phyloP scores from a whole-genome alignment of 2,797 vertebrate species.

The Crocidura indochinensis region DNA sequence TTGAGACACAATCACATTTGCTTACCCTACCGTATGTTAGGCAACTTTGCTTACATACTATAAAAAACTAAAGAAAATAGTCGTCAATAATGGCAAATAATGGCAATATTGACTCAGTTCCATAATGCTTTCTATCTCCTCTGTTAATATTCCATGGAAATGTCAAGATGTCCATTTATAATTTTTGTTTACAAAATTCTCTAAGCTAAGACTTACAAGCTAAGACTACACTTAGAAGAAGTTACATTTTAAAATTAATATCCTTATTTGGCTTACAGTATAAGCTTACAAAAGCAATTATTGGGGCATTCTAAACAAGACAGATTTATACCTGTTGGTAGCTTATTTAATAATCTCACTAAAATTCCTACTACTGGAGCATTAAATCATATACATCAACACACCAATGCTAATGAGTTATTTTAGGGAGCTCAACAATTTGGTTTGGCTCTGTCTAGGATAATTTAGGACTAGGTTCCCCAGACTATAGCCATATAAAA shows the following conservation, averaged over 20 bases:
- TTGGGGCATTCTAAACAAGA: background rate
- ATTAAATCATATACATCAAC: constrained; percentile 36
- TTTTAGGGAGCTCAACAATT: constrained; percentile 22
- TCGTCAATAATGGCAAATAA: background rate
- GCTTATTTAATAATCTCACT: background rate
- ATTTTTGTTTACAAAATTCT: background rate
- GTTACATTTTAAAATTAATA: background rate
- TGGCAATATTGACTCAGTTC: background rate
- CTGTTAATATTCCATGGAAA: background rate
- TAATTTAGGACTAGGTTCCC: constrained; percentile 15
- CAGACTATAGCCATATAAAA: background rate
- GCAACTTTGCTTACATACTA: background rate
- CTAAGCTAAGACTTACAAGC: background rate
- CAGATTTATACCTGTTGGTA: background rate
- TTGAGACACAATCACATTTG: background rate
- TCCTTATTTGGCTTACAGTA: background rate
- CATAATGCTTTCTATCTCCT: background rate
- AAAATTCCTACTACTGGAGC: background rate
- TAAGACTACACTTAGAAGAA: background rate
- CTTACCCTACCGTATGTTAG: background rate
- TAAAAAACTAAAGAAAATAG: background rate
- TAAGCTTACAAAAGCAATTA: constrained; percentile 34
- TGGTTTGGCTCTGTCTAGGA: constrained; percentile 21
- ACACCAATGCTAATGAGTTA: background rate
- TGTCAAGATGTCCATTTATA: background rate